Conservation (phyloP, 2,888 invertebrate genomes). For the Eupithecia exiguata region DNA sequence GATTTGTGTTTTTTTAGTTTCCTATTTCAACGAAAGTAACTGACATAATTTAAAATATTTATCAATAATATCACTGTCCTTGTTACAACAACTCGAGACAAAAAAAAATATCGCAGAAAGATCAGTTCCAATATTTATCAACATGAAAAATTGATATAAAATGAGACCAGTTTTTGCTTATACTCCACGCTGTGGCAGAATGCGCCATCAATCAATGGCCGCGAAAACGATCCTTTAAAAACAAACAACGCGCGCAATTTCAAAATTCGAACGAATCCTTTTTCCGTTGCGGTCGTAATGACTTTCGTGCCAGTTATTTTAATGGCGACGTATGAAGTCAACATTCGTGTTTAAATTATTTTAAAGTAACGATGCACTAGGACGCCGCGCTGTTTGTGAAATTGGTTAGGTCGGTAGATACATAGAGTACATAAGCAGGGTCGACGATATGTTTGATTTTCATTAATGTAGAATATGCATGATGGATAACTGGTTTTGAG, state of each 20-base stretch:
- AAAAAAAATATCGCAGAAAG: conserved; percentile 12
- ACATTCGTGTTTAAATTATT: conserved; percentile 39
- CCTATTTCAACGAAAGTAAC: neutral
- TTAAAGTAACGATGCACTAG: conserved; percentile 24
- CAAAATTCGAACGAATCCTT: conserved; percentile 47
- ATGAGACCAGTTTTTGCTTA: conserved; percentile 62
- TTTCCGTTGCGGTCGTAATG: conserved; percentile 54
- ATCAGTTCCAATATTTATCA: conserved; percentile 57
- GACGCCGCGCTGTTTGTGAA: neutral
- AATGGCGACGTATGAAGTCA: conserved; percentile 27
- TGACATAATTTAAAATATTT: neutral
- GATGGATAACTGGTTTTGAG: too few relatives aligned
- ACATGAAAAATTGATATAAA: conserved; percentile 74
- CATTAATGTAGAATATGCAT: too few relatives aligned
- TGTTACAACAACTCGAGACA: neutral
- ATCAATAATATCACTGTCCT: neutral
- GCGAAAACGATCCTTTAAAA: conserved; percentile 61
- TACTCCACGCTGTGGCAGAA: conserved; percentile 51
- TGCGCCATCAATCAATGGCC: conserved; percentile 42
- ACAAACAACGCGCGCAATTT: conserved; percentile 60
- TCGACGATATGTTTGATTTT: too few relatives aligned
- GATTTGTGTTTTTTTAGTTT: neutral
- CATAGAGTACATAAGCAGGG: neutral
- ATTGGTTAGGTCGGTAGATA: too few relatives aligned
- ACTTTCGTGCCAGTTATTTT: conserved; percentile 56